Conservation (phyloP, 2,888 invertebrate species). For the Morpho achilles region DNA sequence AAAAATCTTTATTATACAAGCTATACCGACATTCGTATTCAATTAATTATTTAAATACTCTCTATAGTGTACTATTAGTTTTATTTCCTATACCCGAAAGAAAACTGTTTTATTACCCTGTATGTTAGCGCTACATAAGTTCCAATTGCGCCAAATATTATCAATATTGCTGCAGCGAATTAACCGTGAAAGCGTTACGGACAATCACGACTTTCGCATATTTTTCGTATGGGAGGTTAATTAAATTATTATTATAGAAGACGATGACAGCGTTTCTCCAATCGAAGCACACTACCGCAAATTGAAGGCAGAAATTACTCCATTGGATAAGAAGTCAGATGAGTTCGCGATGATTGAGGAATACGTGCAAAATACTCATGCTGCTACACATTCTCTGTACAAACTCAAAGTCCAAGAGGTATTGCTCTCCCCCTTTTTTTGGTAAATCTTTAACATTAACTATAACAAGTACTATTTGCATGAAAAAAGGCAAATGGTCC, state of each 20-base stretch:
- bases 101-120: too few species aligned
- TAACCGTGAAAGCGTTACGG: too few species aligned
- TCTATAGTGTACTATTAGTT: too few species aligned
- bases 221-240: neutral
- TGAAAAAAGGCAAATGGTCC: too few species aligned
- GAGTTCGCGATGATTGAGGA: conserved; percentile 86
- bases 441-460: too few species aligned
- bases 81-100: too few species aligned
- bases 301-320: conserved; percentile 89
- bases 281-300: conserved; percentile 93
- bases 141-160: too few species aligned
- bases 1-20: too few species aligned
- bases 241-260: neutral
- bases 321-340: conserved; percentile 81
- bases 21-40: neutral
- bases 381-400: conserved; percentile 87
- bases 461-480: too few species aligned
- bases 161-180: too few species aligned
- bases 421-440: neutral
- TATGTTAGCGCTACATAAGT: too few species aligned
- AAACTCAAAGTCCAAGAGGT: conserved; percentile 56
- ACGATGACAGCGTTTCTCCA: conserved; percentile 61
- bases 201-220: neutral
- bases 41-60: too few species aligned
- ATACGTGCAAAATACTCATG: conserved; percentile 96